phyloP scores from a whole-genome alignment of 2,888 invertebrate genomes.

The Bunonema sp. region DNA sequence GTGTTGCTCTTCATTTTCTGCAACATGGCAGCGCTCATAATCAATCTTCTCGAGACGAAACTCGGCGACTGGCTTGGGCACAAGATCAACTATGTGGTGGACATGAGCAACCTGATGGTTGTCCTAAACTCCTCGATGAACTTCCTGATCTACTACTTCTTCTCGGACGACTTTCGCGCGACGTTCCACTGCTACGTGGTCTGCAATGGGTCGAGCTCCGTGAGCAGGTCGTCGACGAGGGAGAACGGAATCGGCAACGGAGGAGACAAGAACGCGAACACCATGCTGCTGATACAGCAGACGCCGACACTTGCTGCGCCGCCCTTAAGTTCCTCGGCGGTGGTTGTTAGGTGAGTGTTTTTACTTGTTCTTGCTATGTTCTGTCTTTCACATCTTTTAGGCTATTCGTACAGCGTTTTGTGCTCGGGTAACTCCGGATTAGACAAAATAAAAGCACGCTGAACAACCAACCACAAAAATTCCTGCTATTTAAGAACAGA shows the following conservation, averaged over 20 bases:
- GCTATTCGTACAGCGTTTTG: conserved; percentile 13
- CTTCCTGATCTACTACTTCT: conserved; percentile 41
- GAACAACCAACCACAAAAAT: too few species aligned
- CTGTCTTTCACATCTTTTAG: conserved; percentile 13
- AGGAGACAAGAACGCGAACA: too few species aligned
- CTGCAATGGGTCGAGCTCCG: background rate
- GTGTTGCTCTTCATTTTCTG: conserved; percentile 41
- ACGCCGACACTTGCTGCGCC: too few species aligned
- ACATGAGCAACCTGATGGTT: conserved; percentile 40
- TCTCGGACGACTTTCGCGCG: conserved; percentile 28
- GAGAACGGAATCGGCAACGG: too few species aligned
- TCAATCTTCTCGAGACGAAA: conserved; percentile 36
- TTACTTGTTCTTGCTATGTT: too few species aligned
- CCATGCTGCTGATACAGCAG: too few species aligned
- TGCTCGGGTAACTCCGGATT: conserved; percentile 14
- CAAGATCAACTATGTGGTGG: conserved; percentile 40
- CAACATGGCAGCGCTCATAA: conserved; percentile 35
- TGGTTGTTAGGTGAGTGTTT: too few species aligned
- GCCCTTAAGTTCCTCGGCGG: too few species aligned
- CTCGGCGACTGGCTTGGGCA: conserved; percentile 18
- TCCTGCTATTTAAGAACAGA: too few species aligned
- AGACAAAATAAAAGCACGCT: too few species aligned
- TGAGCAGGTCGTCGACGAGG: background rate
- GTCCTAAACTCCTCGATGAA: conserved; percentile 43
- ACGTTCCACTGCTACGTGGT: conserved; percentile 24